phyloP scores from a whole-genome alignment of 2,797 vertebrate species.

The Megaceryle alcyon region DNA sequence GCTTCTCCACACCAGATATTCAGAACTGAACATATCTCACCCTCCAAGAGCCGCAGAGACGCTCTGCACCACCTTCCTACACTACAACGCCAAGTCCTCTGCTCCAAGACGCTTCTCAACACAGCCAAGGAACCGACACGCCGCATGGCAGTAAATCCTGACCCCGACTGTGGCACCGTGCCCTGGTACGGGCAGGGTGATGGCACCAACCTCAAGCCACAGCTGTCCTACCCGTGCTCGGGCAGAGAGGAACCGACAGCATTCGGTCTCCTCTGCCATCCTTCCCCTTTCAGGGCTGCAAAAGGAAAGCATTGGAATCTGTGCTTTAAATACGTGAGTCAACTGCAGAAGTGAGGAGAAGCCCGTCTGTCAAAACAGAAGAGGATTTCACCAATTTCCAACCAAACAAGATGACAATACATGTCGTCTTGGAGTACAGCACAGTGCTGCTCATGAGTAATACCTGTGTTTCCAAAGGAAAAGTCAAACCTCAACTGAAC shows the following conservation, averaged over 20 bases:
- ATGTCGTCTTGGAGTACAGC: not conserved
- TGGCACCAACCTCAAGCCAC: not conserved
- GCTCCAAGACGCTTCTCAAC: not conserved
- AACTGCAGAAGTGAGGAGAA: conserved; percentile 42
- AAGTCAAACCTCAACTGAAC: not conserved
- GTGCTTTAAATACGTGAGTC: conserved; percentile 45
- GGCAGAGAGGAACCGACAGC: not conserved
- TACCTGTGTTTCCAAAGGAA: accelerated
- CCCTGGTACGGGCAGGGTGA: not conserved
- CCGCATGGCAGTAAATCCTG: not conserved
- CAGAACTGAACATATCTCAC: accelerated
- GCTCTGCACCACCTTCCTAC: accelerated
- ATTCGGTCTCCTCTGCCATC: not conserved
- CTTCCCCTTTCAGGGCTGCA: conserved; percentile 64
- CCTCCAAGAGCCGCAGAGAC: accelerated
- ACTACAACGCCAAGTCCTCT: accelerated
- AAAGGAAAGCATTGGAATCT: conserved; percentile 63
- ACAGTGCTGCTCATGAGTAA: accelerated
- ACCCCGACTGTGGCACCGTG: accelerated
- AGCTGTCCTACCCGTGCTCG: not conserved
- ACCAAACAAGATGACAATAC: not conserved
- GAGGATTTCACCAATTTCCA: conserved; percentile 61
- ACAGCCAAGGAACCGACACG: accelerated
- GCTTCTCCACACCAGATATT: not conserved
- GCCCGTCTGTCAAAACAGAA: conserved; percentile 76